These are phyloP conservation scores for Ceyx cyanopectus DNA, from an alignment of 2,113 vertebrate genomes.

Conservation along the genomic window DNA sequence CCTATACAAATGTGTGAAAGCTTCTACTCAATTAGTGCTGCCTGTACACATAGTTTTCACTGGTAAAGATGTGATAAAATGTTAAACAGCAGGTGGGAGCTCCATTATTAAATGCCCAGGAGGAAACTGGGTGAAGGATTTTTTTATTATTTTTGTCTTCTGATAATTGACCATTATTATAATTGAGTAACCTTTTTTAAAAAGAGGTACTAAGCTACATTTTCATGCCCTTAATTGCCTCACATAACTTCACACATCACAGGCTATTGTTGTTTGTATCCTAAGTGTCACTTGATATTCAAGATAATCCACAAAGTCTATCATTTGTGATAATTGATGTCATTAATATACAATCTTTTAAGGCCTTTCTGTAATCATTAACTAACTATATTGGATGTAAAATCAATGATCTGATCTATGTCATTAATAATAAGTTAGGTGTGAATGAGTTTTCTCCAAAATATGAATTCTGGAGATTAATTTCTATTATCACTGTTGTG, in stretches of 20 bases:
- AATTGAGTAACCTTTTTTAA: constrained; percentile 13
- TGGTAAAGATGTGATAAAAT: constrained; percentile 16
- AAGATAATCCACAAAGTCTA: constrained; percentile 39
- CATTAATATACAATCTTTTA: constrained; percentile 46
- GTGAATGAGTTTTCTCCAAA: constrained; percentile 37
- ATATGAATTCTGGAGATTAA: constrained; percentile 1
- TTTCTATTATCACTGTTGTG: background rate
- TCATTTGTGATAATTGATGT: constrained; percentile 53
- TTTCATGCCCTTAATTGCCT: constrained; percentile 58
- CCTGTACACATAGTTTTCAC: constrained; percentile 29
- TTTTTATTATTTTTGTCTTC: background rate
- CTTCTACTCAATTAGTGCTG: constrained; percentile 26
- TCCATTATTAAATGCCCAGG: constrained; percentile 57
- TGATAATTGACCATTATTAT: constrained; percentile 58
- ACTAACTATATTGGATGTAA: constrained; percentile 41
- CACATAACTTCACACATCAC: constrained; percentile 10
- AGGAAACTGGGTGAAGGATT: constrained; percentile 34
- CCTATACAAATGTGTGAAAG: constrained; percentile 12
- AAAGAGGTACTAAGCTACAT: background rate
- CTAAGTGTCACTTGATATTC: constrained; percentile 22
- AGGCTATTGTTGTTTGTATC: constrained; percentile 14
- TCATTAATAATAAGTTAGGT: constrained; percentile 66
- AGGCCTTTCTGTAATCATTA: constrained; percentile 66
- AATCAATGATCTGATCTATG: constrained; percentile 68
- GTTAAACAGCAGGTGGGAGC: constrained; percentile 46